Percentiles rank a stretch among this genome's conserved stretches.
Evolutionary conservation across 2,113 vertebrate species (phyloP).

Genomic region (Gorsachius goisagi): DNA sequence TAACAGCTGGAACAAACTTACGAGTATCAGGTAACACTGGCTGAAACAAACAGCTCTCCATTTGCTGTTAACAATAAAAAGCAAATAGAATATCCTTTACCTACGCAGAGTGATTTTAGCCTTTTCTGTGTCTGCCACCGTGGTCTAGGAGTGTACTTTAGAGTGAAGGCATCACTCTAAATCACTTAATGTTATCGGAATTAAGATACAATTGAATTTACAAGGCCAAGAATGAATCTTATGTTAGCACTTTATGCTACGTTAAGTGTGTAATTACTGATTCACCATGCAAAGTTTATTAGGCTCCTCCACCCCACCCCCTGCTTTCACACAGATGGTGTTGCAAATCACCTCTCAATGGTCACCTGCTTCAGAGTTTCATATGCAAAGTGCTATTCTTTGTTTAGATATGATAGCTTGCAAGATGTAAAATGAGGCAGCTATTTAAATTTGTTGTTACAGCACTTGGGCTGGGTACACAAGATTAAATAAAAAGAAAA

Average conservation of each 20-base stretch:
- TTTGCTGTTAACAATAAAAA: constrained; percentile 20
- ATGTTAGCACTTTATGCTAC: constrained; percentile 41
- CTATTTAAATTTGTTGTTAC: constrained; percentile 57
- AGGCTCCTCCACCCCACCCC: background rate
- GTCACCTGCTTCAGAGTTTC: constrained; percentile 63
- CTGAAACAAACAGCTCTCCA: background rate
- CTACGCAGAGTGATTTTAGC: background rate
- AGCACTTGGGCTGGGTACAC: constrained; percentile 33
- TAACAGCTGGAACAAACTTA: background rate
- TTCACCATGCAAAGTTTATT: constrained; percentile 56
- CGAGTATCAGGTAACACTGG: background rate
- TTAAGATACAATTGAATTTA: constrained; percentile 53
- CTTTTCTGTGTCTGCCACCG: background rate
- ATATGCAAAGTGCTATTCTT: constrained; percentile 57
- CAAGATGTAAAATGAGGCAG: constrained; percentile 42
- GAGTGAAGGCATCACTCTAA: constrained; percentile 40
- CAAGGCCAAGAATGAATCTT: constrained; percentile 53
- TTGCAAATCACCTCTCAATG: constrained; percentile 46
- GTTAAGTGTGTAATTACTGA: constrained; percentile 64
- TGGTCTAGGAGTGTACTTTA: constrained; percentile 12
- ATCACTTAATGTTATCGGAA: constrained; percentile 46
- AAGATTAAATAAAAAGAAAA: constrained; percentile 65
- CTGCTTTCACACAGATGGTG: constrained; percentile 26
- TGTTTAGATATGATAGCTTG: constrained; percentile 51
- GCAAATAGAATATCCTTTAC: background rate